Evolutionary conservation across 1,140 invertebrate genomes (phyloP), one percentile per base, ranked within the genome.

Genomic region (Conopomorpha cramerella): DNA sequence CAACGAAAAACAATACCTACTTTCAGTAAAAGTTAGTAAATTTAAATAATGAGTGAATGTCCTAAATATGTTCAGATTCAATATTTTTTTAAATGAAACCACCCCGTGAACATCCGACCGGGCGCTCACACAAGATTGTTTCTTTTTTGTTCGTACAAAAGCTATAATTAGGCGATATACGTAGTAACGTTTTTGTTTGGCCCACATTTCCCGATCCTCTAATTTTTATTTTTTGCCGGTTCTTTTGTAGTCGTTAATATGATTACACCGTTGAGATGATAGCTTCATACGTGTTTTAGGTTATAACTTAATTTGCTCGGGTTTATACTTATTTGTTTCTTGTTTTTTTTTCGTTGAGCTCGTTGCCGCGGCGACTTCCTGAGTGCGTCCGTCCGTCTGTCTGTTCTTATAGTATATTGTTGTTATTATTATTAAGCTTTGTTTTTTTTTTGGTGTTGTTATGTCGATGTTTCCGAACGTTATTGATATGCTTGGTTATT

Each of bases 181-280:
- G n/a, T n/a, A n/a, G 64, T 68, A 67, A 66, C 61, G 68, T 74
- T 76, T 76, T 72, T 76, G 67, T 76, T 76, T 76, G 67, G 65
- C 67, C 67, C 67, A 74, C 67, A 74, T 74, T 74, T 72, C 63
- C 58, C 67, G 65, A 70, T 72, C 65, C 65, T 64, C 67, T 72
- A 72, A 72, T 72, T 74, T 74, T 60, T 70, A 48, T 70, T 74
- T 74, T 74, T 72, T 72, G 65, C 65, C 59, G 54, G 53, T 56
- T 61, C 67, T 72, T 74, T 74, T 74, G 67, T 74, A 72, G 65
- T 70, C 65, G 70, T 74, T 74, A 74, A 74, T 72, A 74, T 74
- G 70, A 74, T 74, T 74, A 74, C 67, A 70, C 59, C 63, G 58
- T 70, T 59, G 57, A 58, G 67, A 70, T 74, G 70, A 74, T 74